Evolutionary conservation across 2,797 vertebrate species (phyloP).

Genomic region (Megaceryle alcyon): DNA sequence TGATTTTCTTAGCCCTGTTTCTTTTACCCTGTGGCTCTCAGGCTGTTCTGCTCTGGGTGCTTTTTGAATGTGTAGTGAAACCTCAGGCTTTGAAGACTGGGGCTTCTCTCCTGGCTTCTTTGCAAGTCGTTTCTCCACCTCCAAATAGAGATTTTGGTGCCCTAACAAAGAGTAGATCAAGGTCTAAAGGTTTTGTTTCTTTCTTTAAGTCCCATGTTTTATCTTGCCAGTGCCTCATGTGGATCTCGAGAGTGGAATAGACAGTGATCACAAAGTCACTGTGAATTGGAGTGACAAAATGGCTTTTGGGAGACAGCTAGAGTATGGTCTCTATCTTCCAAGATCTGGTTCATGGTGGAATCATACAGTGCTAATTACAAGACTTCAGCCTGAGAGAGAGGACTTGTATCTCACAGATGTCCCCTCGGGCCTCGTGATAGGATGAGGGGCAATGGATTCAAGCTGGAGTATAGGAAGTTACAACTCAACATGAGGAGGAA

Average conservation of each 20-base stretch:
- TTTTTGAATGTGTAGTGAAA: neutral
- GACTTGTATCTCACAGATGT: slow-evolving; percentile 63
- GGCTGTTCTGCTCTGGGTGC: neutral
- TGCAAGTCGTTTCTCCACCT: neutral
- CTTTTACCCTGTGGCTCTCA: neutral
- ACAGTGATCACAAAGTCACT: neutral
- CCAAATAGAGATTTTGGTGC: neutral
- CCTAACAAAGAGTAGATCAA: neutral
- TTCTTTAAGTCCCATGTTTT: neutral
- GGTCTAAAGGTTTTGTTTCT: neutral
- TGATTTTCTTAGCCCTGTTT: neutral
- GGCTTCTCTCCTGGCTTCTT: neutral
- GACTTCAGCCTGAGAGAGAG: slow-evolving; percentile 58
- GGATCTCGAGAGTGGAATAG: neutral
- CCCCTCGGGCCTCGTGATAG: too few species aligned
- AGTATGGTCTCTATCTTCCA: slow-evolving; percentile 51
- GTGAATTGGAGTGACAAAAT: neutral
- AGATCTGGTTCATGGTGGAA: slow-evolving; percentile 53
- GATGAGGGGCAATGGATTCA: too few species aligned
- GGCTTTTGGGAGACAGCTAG: slow-evolving; percentile 37
- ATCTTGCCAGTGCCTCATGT: neutral
- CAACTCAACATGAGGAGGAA: too few species aligned
- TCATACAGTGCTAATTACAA: slow-evolving; percentile 60
- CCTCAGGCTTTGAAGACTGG: neutral
- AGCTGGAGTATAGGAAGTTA: too few species aligned